These are phyloP conservation scores for Morpho deidamia DNA, from an alignment of 2,888 invertebrate species.

Conservation along the genomic window DNA sequence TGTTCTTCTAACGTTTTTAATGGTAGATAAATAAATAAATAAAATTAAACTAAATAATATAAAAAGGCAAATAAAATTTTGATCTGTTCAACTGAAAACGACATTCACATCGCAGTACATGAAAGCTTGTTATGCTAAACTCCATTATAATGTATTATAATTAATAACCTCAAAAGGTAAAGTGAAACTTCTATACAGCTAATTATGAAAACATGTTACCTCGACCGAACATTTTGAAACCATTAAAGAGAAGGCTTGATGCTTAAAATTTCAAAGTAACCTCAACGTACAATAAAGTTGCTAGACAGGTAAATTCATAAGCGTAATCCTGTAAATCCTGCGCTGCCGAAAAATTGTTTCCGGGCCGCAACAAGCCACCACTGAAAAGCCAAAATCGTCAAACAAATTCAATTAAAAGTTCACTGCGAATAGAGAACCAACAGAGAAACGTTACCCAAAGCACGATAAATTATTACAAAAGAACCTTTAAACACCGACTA, in stretches of 20 bases:
- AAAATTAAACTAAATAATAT: too few species aligned
- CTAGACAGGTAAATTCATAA: conserved; percentile 37
- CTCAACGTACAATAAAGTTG: conserved; percentile 18
- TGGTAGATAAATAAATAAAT: too few species aligned
- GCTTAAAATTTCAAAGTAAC: conserved; percentile 14
- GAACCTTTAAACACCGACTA: conserved; percentile 59
- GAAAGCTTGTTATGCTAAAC: too few species aligned
- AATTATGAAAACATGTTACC: neutral
- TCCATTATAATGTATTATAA: neutral
- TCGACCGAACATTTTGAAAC: neutral
- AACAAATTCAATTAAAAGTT: conserved; percentile 75
- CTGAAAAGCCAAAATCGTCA: conserved; percentile 65
- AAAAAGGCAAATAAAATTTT: too few species aligned
- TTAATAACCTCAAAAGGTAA: neutral
- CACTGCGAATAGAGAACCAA: conserved; percentile 58
- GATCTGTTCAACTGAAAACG: too few species aligned
- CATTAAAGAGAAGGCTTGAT: conserved; percentile 1
- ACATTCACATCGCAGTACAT: too few species aligned
- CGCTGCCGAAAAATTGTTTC: conserved; percentile 53
- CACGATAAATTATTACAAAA: conserved; percentile 73
- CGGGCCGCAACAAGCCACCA: conserved; percentile 46
- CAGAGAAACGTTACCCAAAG: conserved; percentile 61
- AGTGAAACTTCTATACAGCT: neutral
- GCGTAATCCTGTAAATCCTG: conserved; percentile 34
- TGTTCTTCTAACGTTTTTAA: too few species aligned